phyloP scores from a whole-genome alignment of 2,797 vertebrate genomes.

The Crenichthys baileyi region DNA sequence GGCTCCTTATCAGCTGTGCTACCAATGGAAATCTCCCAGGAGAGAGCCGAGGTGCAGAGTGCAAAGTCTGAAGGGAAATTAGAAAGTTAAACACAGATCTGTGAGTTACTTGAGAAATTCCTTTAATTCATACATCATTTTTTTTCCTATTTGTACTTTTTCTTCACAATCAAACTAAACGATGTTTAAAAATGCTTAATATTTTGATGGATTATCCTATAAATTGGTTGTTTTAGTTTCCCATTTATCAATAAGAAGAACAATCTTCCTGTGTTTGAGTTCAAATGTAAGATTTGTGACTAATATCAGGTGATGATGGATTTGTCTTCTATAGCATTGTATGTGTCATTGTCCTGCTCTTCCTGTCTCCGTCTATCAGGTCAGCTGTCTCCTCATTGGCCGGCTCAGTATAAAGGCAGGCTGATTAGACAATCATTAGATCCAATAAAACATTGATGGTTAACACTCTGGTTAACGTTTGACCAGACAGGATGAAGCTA shows the following conservation, averaged over 20 bases:
- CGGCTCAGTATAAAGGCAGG: slow-evolving; percentile 45
- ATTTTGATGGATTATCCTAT: background rate
- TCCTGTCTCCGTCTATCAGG: slow-evolving; percentile 28
- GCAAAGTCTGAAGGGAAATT: slow-evolving; percentile 71
- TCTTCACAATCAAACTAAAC: background rate
- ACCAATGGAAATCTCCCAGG: slow-evolving; percentile 64
- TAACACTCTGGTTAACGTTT: slow-evolving; percentile 82
- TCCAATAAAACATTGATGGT: slow-evolving; percentile 82
- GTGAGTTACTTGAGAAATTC: slow-evolving; percentile 1
- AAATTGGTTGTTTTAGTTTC: background rate
- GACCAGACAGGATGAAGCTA: slow-evolving; percentile 71
- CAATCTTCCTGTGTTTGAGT: background rate
- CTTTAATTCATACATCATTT: fast-evolving
- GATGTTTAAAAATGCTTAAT: background rate
- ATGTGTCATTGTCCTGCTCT: slow-evolving; percentile 36
- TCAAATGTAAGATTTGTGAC: slow-evolving; percentile 1
- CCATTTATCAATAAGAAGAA: background rate
- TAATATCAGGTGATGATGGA: slow-evolving; percentile 3
- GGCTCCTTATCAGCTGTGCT: slow-evolving; percentile 63
- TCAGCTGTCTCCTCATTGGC: slow-evolving; percentile 61
- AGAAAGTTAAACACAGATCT: slow-evolving; percentile 27
- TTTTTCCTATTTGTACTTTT: background rate
- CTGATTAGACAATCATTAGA: slow-evolving; percentile 87
- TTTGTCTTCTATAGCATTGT: slow-evolving; percentile 22
- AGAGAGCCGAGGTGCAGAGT: slow-evolving; percentile 52